phyloP scores from a whole-genome alignment of 2,113 vertebrate genomes.

The Montifringilla adamsi region DNA sequence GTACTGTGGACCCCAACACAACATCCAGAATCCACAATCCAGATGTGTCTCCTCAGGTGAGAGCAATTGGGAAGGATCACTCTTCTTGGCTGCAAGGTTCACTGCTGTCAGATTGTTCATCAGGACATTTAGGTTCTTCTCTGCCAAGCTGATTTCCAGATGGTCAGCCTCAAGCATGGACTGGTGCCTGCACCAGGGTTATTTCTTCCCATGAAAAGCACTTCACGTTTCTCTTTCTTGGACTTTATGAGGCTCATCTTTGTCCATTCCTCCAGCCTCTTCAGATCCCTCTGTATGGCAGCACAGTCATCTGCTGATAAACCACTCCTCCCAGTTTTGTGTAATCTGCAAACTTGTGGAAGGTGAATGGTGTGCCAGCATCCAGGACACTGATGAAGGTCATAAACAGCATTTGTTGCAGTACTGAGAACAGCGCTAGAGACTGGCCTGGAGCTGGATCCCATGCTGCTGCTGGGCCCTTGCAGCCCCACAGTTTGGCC shows the following conservation, averaged over 20 bases:
- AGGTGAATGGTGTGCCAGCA: neutral
- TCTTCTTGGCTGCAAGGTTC: neutral
- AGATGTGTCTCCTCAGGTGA: neutral
- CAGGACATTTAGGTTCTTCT: neutral
- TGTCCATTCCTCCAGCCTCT: neutral
- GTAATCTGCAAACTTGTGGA: neutral
- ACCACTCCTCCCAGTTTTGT: neutral
- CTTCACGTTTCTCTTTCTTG: neutral
- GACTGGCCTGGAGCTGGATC: neutral
- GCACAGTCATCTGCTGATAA: neutral
- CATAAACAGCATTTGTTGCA: neutral
- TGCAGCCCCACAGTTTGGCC: neutral
- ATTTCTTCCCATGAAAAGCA: neutral
- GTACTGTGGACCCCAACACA: neutral
- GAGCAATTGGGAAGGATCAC: neutral
- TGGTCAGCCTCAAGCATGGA: neutral
- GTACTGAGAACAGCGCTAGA: neutral
- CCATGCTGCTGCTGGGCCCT: neutral
- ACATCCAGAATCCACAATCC: neutral
- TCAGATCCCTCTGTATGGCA: neutral
- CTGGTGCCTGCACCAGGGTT: accelerated
- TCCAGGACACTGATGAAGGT: neutral
- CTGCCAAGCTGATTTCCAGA: neutral
- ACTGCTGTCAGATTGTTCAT: neutral
- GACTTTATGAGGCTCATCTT: neutral